Evolutionary conservation across 2,797 vertebrate genomes (phyloP), one percentile per base, ranked within the genome.

Genomic region (Sebastes oblongus): DNA sequence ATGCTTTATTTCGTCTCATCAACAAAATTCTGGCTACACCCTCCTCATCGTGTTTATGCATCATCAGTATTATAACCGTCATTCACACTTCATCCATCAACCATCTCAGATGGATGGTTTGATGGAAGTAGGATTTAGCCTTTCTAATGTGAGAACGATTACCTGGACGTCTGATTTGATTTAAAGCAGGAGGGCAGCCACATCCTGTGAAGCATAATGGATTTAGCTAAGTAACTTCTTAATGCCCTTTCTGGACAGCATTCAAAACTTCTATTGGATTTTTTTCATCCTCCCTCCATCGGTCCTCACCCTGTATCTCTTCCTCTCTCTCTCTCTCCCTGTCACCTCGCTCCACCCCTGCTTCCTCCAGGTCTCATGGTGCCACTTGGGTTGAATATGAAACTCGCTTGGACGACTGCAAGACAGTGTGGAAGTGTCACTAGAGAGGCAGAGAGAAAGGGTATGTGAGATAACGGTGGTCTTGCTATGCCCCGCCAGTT

Each of bases 231-330:
- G 91, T 93, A 93, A 93, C 91, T 91, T 90, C 92, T 87, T 93
- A 93, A 95, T 95, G 94, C 82, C 74, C 93, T 94, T 93, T 91
- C 86, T 94, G 93, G 93, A 95, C 67, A 75, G 62, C 66, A 46
- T 90, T 92, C 89, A 93, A 92, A 92, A 79, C 34, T 64, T 85
- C 60, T 67, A 81, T 87, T 82, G 78, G 86, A 85, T 92, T 89
- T 70, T 68, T 72, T 70, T 62, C 29, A 65, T 50, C 65, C 46
- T 84, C 58, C 56, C 55, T 81, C 61, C 24, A 62, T 77, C 73
- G 24, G 50, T 83, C 39, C 61, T 78, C 58, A 61, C 8, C n/a
- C 77, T 66, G 18, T 22, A 50, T 68, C 72, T 77, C 59, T 60
- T 65, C 27, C 60, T 61, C 64, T 42, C 20, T 46, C 20, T 46